phyloP scores from a whole-genome alignment of 2,113 vertebrate genomes.

The Chaetura pelagica region DNA sequence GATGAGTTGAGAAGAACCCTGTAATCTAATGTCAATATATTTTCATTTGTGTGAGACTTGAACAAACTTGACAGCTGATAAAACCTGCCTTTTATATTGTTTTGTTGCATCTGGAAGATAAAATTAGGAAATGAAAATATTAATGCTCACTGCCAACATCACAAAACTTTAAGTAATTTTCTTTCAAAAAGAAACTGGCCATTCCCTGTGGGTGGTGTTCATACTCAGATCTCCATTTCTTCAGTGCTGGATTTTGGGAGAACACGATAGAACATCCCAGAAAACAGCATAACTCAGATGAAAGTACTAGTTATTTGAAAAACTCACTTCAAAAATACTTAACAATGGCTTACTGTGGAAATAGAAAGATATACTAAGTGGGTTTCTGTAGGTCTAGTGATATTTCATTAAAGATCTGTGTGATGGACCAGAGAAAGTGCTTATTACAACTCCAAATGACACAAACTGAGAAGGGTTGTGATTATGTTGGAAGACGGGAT shows the following conservation, averaged over 20 bases:
- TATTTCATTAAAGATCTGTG: conserved; percentile 7
- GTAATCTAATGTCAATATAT: not conserved
- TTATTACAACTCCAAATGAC: not conserved
- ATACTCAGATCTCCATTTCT: not conserved
- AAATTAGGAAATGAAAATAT: not conserved
- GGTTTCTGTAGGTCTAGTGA: not conserved
- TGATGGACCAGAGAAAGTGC: not conserved
- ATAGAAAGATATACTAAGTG: not conserved
- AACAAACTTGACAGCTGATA: not conserved
- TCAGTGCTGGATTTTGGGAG: not conserved
- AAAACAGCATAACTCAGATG: not conserved
- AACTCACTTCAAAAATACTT: not conserved
- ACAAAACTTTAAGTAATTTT: not conserved
- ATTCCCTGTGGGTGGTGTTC: not conserved
- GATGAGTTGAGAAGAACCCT: not conserved
- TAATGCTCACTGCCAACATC: not conserved
- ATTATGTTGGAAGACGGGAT: not conserved
- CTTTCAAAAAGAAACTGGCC: not conserved
- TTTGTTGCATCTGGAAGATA: not conserved
- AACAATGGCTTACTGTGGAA: not conserved
- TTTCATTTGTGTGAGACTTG: not conserved
- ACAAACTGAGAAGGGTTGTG: not conserved
- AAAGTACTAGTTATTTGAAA: not conserved
- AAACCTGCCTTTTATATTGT: not conserved
- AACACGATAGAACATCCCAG: not conserved